Evolutionary conservation across 2,797 vertebrate genomes (phyloP).

Genomic region (Rhinoraja longicauda): DNA sequence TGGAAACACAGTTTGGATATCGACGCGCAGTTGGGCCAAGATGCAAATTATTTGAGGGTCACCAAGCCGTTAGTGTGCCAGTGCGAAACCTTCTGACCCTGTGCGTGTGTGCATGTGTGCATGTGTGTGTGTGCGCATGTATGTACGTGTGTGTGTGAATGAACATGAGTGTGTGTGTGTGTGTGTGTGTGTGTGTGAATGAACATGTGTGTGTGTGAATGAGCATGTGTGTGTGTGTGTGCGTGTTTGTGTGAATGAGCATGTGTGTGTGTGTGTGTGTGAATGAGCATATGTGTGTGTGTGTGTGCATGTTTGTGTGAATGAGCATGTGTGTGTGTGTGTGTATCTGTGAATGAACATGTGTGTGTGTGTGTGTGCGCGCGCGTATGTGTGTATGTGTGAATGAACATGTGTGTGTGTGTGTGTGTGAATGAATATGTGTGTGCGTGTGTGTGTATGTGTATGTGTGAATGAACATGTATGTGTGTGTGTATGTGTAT

Average conservation of each 20-base stretch:
- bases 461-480: neutral
- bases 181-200: neutral
- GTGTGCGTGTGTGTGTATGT: neutral
- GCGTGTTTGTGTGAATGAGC: neutral
- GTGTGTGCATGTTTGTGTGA: neutral
- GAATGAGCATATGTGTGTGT: neutral
- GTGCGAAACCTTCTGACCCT: neutral
- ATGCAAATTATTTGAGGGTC: neutral
- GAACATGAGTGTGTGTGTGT: neutral
- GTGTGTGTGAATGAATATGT: neutral
- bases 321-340: neutral
- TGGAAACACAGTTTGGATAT: neutral
- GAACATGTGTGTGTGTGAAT: no score
- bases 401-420: neutral
- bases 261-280: neutral
- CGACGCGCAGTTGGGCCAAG: no score
- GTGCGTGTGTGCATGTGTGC: neutral
- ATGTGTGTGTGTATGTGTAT: neutral
- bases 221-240: neutral
- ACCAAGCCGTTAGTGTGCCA: neutral
- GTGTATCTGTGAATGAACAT: neutral
- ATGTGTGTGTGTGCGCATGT: neutral
- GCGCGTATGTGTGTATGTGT: neutral
- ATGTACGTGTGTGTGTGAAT: neutral
- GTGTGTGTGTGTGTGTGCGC: neutral